Percentiles rank a stretch among this genome's conserved stretches.
Conservation (phyloP, 2,113 vertebrate species). For the Pandion haliaetus region DNA sequence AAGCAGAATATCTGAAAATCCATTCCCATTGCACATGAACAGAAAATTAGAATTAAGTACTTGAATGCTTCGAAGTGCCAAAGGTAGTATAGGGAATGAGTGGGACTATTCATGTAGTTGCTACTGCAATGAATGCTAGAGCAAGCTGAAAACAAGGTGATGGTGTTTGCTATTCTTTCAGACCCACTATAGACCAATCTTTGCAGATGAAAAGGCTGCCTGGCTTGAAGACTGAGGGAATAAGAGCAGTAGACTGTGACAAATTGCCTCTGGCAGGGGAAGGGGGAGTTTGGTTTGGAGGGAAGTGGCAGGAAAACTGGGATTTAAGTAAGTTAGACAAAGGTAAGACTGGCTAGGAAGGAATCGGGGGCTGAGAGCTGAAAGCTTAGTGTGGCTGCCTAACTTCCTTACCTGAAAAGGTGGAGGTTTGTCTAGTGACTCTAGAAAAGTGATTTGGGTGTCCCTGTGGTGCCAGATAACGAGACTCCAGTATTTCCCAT, state of each 20-base stretch:
- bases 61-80: background rate
- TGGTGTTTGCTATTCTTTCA: background rate
- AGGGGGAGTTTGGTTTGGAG: background rate
- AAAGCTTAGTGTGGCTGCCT: background rate
- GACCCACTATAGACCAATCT: background rate
- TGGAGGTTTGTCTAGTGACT: background rate
- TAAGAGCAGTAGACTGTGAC: constrained; percentile 27
- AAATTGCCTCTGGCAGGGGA: background rate
- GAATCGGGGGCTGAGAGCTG: background rate
- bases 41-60: background rate
- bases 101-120: background rate
- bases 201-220: background rate
- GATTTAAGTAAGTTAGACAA: background rate
- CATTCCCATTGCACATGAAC: background rate
- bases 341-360: background rate
- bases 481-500: background rate
- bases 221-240: background rate
- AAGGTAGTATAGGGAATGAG: background rate
- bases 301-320: background rate
- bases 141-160: background rate
- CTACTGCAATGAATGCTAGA: background rate
- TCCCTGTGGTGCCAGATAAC: background rate
- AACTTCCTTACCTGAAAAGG: background rate
- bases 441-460: background rate
- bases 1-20: background rate